A percentile compares a stretch with the other conserved stretches of the same genome.
These are phyloP conservation scores for Sebastolobus alascanus DNA, from an alignment of 2,797 vertebrate genomes.

Conservation along the genomic window DNA sequence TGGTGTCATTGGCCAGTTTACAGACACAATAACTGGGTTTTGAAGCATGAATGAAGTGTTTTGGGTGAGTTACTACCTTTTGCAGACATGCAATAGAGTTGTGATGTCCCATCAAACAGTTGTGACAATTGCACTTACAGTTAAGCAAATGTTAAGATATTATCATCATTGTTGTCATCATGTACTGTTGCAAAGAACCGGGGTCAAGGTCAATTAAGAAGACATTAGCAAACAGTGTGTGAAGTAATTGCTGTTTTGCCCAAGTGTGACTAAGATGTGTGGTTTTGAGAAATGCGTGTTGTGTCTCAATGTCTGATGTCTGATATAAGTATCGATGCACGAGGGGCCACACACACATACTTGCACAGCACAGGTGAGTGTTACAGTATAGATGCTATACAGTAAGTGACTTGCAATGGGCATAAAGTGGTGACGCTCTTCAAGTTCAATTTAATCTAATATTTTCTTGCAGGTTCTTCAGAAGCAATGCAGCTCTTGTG, in stretches of 20 bases:
- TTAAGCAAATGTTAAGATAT: not conserved
- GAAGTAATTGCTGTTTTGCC: conserved; percentile 21
- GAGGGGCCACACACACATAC: not conserved
- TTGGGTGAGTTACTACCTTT: too few species aligned
- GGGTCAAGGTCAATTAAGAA: not conserved
- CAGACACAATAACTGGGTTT: too few species aligned
- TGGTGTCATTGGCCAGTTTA: too few species aligned
- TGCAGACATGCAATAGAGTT: too few species aligned
- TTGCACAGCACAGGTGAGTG: conserved; percentile 30
- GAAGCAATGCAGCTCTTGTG: conserved; percentile 51
- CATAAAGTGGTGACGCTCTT: not conserved
- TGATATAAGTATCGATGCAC: conserved; percentile 34
- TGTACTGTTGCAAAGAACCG: not conserved
- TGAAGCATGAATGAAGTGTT: too few species aligned
- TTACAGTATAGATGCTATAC: not conserved
- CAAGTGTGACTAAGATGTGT: conserved; percentile 16
- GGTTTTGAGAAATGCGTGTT: conserved; percentile 11
- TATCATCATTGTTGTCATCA: not conserved
- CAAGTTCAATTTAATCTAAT: not conserved
- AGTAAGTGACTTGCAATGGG: not conserved
- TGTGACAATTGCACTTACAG: too few species aligned
- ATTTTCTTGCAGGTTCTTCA: conserved; percentile 18
- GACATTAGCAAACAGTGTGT: not conserved
- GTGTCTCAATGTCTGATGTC: conserved; percentile 37
- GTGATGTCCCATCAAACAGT: too few species aligned